phyloP scores from a whole-genome alignment of 2,113 vertebrate species.

The Pheucticus melanocephalus region DNA sequence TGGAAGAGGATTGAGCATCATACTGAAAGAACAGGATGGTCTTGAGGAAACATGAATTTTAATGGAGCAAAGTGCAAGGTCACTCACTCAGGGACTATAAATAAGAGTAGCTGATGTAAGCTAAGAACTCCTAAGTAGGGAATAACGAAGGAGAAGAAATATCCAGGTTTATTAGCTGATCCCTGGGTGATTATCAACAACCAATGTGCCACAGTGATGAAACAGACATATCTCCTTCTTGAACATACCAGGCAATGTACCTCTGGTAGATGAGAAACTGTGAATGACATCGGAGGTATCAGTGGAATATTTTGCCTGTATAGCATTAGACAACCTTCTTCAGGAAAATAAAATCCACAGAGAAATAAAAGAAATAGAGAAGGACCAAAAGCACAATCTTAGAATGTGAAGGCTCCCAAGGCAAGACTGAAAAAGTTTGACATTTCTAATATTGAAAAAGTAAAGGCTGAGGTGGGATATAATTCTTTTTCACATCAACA shows the following conservation, averaged over 20 bases:
- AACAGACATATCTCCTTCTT: not conserved
- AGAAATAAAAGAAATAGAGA: not conserved
- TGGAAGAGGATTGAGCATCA: not conserved
- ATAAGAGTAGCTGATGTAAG: not conserved
- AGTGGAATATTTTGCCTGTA: not conserved
- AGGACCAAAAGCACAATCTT: not conserved
- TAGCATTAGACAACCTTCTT: not conserved
- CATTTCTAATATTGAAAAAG: not conserved
- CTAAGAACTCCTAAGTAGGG: not conserved
- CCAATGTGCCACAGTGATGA: not conserved
- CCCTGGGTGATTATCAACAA: not conserved
- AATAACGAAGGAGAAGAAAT: not conserved
- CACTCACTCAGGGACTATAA: not conserved
- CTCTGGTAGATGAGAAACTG: not conserved
- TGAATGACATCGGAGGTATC: not conserved
- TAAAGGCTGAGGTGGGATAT: not conserved
- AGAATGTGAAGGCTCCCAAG: not conserved
- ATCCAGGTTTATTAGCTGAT: not conserved
- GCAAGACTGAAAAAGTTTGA: not conserved
- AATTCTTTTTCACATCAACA: not conserved
- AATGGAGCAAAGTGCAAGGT: slow-evolving; percentile 8
- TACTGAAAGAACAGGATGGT: not conserved
- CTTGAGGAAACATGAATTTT: slow-evolving; percentile 9
- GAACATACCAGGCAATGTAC: not conserved
- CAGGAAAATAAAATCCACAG: not conserved